Base-by-base conservation (phyloP, 2,113 vertebrate species). In the Dasyornis broadbenti region DNA sequence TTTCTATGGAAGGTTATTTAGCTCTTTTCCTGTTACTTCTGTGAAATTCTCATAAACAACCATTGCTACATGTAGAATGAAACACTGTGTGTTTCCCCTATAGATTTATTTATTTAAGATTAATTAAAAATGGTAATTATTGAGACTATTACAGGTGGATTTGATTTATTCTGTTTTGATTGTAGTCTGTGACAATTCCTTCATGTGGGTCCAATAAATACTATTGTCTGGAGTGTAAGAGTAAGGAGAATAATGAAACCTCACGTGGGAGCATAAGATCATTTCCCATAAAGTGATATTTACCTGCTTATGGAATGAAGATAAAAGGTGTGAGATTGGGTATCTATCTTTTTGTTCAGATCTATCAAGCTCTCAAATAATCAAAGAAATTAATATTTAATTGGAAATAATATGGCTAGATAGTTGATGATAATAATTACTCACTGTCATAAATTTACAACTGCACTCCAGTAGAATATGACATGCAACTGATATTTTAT, bases 271-370 rank as follows among this genome's bases (percentile, higher is more conserved):
- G 5, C 15, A 70, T n/a, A 24, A 56, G 19, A 68, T 42, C 13
- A 2, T 9, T 90, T 31, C 3, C 15, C 13, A 35, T 42, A 77
- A 86, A 80, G 24, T 3, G 1, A 21, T 22, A 61, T 82, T 57
- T 90, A 3, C 33, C 52, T 69, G 5, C 2, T 77, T 83, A 45
- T 61, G 28, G 54, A 73, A 31, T 70, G 19, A 88, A 94, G 69
- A 33, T 39, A 70, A 61, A 49, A 87, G 47, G 5, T 0, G 0
- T 44, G 21, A 70, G 13, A 18, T 5, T 27, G 1, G 4, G 3
- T 45, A 37, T 24, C 31, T 71, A 22, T 31, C 8, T 53, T 69
- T 76, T 77, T 87, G 5, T 72, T 61, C 23, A 60, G 17, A 42
- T 72, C 26, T 88, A 44, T 37, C 52, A 86, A 75, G 19, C 6